Conservation (phyloP, 2,888 invertebrate species). For the Drosophila limbata region DNA sequence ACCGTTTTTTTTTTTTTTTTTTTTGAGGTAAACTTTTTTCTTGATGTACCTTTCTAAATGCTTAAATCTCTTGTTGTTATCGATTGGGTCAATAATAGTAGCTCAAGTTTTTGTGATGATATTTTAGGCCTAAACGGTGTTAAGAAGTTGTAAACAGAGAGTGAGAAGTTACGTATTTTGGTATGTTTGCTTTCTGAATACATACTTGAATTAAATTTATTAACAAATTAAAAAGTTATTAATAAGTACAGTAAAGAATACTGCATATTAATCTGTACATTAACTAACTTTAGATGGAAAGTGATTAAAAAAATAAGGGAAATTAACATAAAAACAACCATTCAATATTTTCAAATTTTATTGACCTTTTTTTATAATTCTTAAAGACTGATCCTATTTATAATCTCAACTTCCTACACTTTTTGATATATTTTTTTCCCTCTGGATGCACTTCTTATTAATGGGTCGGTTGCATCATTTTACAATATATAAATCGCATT, state of each 20-base stretch:
- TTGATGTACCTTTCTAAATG: slow-evolving; percentile 30
- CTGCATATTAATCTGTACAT: too few relatives aligned
- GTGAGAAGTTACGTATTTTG: slow-evolving; percentile 3
- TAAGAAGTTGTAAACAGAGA: slow-evolving; percentile 33
- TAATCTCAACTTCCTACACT: neutral
- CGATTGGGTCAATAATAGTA: slow-evolving; percentile 27
- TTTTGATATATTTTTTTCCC: neutral
- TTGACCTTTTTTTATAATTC: too few relatives aligned
- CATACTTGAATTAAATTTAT: neutral
- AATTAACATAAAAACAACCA: neutral
- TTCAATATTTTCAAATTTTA: too few relatives aligned
- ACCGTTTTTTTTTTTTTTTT: too few relatives aligned
- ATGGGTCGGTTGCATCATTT: slow-evolving; percentile 29
- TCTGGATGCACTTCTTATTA: neutral
- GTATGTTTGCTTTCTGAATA: too few relatives aligned
- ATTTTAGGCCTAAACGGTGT: slow-evolving; percentile 19
- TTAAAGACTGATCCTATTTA: neutral
- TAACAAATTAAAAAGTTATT: too few relatives aligned
- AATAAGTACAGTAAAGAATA: too few relatives aligned
- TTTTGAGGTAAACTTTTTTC: slow-evolving; percentile 3
- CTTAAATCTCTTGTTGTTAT: slow-evolving; percentile 45
- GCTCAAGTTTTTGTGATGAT: neutral
- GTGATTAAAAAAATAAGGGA: neutral
- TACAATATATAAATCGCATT: slow-evolving; percentile 32
- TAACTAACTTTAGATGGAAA: too few relatives aligned